These are phyloP conservation scores for Thalpophila matura DNA, from an alignment of 2,888 invertebrate genomes.

Conservation along the genomic window DNA sequence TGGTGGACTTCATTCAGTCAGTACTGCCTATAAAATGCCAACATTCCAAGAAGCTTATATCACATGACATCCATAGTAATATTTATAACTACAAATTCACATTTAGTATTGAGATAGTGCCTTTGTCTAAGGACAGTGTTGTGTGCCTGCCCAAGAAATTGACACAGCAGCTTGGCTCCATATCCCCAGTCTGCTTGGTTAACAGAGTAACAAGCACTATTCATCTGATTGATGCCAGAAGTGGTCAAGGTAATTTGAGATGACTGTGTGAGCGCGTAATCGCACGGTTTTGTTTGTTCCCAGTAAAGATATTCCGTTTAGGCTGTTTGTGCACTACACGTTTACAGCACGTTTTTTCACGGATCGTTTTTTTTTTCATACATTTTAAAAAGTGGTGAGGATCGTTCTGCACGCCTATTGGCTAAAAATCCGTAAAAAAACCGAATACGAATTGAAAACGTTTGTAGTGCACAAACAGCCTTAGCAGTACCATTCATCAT, in stretches of 20 bases:
- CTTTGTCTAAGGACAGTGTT: constrained; percentile 98
- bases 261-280: not conserved
- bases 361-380: too few species aligned
- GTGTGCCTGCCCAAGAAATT: constrained; percentile 97
- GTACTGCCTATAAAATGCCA: constrained; percentile 97
- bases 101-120: constrained; percentile 98
- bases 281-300: not conserved
- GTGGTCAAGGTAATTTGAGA: constrained; percentile 93
- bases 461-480: too few species aligned
- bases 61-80: constrained; percentile 99
- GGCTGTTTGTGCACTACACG: too few species aligned
- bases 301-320: not conserved
- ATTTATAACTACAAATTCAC: constrained; percentile 99
- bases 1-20: constrained; percentile 97
- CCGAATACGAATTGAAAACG: too few species aligned
- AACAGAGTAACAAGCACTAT: constrained; percentile 96
- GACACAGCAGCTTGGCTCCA: constrained; percentile 96
- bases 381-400: too few species aligned
- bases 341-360: too few species aligned
- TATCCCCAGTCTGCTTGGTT: constrained; percentile 97
- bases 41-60: constrained; percentile 98
- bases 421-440: too few species aligned
- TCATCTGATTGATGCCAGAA: constrained; percentile 97
- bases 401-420: too few species aligned
- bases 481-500: too few species aligned